Percentiles rank a stretch among this genome's conserved stretches.
phyloP scores from a whole-genome alignment of 2,888 invertebrate species.

The Melolontha melolontha region DNA sequence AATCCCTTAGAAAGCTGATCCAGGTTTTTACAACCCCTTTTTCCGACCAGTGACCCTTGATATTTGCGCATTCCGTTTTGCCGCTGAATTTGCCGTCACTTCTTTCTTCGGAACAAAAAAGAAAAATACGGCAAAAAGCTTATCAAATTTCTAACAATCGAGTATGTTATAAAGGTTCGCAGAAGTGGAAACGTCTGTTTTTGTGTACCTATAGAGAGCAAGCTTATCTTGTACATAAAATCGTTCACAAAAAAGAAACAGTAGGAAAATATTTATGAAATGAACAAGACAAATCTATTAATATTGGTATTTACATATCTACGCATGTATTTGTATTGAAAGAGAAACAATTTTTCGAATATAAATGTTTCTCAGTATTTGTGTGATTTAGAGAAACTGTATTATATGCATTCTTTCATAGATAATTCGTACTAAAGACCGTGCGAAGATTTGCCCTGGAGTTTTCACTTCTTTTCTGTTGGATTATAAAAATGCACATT shows the following conservation, averaged over 20 bases:
- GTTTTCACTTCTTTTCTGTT: no score
- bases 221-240: constrained; percentile 17
- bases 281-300: constrained; percentile 24
- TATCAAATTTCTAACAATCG: constrained; percentile 39
- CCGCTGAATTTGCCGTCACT: constrained; percentile 39
- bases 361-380: no score
- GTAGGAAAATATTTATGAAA: constrained; percentile 27
- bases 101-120: constrained; percentile 7
- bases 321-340: no score
- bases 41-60: constrained; percentile 48
- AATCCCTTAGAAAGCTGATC: constrained; percentile 49
- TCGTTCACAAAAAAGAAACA: constrained; percentile 15
- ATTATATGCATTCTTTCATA: no score
- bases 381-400: no score
- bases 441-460: no score
- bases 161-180: constrained; percentile 33
- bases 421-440: no score
- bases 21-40: constrained; percentile 50
- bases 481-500: no score
- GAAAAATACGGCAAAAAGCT: constrained; percentile 36
- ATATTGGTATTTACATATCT: no score
- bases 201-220: constrained; percentile 17
- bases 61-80: constrained; percentile 49
- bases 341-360: no score
- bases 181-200: constrained; percentile 34